Percentiles rank a stretch among this genome's conserved stretches.
Evolutionary conservation across 2,797 vertebrate species (phyloP).

Genomic region (Lacerta viridis): DNA sequence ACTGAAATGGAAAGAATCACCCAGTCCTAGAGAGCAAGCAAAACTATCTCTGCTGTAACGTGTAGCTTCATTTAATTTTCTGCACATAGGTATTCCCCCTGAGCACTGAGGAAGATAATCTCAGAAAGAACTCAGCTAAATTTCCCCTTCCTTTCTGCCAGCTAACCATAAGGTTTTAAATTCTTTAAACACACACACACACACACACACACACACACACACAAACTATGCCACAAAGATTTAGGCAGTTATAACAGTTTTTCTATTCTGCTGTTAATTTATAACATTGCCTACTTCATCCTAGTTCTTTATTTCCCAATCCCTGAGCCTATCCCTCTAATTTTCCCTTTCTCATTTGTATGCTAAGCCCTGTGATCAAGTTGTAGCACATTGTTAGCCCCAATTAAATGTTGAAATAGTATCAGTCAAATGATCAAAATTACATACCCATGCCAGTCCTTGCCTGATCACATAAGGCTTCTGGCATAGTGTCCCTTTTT

Average conservation of each 20-base stretch:
- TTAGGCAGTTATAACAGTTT: not conserved
- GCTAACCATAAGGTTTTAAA: slow-evolving; percentile 3
- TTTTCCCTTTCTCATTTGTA: not conserved
- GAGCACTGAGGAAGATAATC: not conserved
- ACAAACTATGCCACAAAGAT: not conserved
- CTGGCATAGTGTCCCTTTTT: not conserved
- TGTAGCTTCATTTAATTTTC: slow-evolving; percentile 30
- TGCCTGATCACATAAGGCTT: not conserved
- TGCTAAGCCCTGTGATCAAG: not conserved
- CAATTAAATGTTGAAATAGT: not conserved
- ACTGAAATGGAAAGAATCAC: no score
- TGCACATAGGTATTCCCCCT: not conserved
- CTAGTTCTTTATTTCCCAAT: not conserved
- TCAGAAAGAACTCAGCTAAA: not conserved
- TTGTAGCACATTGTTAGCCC: not conserved
- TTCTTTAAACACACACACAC: not conserved
- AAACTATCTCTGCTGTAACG: not conserved
- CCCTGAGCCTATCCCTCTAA: not conserved
- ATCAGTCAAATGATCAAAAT: not conserved
- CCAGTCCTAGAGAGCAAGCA: not conserved
- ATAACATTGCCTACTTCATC: not conserved
- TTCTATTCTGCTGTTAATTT: not conserved
- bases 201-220: no score
- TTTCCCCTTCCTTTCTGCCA: slow-evolving; percentile 6
- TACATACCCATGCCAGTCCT: no score